These are phyloP conservation scores for Yoshiicerus persimilis DNA, from an alignment of 1,140 invertebrate species.

Conservation along the genomic window DNA sequence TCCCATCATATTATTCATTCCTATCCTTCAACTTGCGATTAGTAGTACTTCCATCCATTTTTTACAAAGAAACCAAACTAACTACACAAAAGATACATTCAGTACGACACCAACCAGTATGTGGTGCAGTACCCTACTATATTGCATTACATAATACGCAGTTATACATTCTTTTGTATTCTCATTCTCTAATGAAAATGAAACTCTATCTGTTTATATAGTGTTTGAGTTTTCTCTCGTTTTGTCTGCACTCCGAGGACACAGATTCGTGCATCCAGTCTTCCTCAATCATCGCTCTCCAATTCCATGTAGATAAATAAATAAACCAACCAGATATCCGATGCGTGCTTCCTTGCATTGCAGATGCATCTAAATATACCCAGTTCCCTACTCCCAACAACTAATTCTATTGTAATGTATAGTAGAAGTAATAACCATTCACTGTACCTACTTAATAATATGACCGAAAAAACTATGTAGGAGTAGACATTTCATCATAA, in stretches of 20 bases:
- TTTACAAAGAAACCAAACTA: not conserved
- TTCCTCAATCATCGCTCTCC: not conserved
- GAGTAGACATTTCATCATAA: not conserved
- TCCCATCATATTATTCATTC: slow-evolving; percentile 24
- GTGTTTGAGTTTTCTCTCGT: not conserved
- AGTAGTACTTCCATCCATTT: not conserved
- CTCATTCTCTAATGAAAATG: too few species aligned
- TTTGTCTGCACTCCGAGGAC: not conserved
- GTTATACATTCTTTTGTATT: not conserved
- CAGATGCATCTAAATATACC: not conserved
- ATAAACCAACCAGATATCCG: not conserved
- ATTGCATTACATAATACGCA: not conserved
- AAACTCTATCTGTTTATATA: slow-evolving; percentile 1
- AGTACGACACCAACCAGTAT: not conserved
- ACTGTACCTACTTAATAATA: not conserved
- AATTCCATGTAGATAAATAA: slow-evolving; percentile 4
- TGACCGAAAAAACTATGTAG: not conserved
- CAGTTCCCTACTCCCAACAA: not conserved
- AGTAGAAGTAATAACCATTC: not conserved
- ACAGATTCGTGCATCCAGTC: not conserved
- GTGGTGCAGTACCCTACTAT: not conserved
- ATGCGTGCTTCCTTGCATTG: not conserved
- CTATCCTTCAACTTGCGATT: not conserved
- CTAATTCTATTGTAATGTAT: not conserved
- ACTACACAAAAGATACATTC: not conserved